Percentiles rank a stretch among this genome's conserved stretches.
These are phyloP conservation scores for Phaenicophaeus curvirostris DNA, from an alignment of 2,797 vertebrate species.

Conservation along the genomic window DNA sequence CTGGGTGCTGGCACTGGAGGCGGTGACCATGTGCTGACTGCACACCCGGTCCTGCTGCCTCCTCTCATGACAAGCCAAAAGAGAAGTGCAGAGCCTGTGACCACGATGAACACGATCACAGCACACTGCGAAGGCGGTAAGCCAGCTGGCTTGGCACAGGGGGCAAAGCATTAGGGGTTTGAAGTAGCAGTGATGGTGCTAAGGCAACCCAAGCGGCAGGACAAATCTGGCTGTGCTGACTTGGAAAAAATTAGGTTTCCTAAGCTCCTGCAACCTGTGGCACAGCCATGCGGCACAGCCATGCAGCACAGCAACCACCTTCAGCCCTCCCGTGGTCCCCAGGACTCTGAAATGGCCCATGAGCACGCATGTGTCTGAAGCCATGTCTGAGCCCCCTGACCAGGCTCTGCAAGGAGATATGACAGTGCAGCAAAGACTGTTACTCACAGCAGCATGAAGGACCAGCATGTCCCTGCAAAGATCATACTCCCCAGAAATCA, in stretches of 20 bases:
- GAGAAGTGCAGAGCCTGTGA: background rate
- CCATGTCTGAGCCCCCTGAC: background rate
- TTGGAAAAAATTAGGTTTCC: background rate
- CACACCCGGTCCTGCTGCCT: background rate
- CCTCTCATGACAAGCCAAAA: background rate
- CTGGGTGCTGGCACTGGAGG: background rate
- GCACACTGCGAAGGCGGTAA: background rate
- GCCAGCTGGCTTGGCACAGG: background rate
- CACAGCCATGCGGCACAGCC: background rate
- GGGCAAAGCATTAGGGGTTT: background rate
- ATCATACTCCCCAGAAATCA: background rate
- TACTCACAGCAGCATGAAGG: background rate
- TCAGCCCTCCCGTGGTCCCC: background rate
- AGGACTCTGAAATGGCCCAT: background rate
- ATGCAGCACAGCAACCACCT: background rate
- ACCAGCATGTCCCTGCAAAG: background rate
- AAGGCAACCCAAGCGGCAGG: background rate
- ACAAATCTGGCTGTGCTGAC: background rate
- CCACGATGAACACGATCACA: accelerated
- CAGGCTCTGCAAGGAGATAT: background rate
- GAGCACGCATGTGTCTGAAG: too few species aligned
- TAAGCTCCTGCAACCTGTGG: background rate
- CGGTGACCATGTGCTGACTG: background rate
- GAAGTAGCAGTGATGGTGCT: background rate
- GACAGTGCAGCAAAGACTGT: background rate